Evolutionary conservation across 1,140 invertebrate species (phyloP).

Genomic region (Drosophila serrata): DNA sequence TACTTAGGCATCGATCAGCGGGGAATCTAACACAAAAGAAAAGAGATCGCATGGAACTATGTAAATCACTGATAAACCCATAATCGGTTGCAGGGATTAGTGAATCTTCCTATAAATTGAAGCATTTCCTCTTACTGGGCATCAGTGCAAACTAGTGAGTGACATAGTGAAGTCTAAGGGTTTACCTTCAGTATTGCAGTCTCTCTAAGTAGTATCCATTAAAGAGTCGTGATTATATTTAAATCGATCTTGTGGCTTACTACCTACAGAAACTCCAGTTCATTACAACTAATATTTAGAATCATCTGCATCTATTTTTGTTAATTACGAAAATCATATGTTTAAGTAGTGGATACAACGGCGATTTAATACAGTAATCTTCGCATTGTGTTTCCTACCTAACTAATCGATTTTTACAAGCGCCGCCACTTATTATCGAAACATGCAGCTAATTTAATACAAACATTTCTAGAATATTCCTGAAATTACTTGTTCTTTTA

Average conservation of each 20-base stretch:
- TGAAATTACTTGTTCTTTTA: too few species aligned
- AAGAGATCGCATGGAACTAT: not conserved
- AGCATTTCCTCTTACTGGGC: not conserved
- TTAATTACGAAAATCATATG: constrained; percentile 31
- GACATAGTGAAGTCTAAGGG: not conserved
- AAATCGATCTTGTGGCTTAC: constrained; percentile 60
- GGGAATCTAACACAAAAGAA: constrained; percentile 8
- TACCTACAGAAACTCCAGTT: constrained; percentile 47
- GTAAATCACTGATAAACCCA: constrained; percentile 4
- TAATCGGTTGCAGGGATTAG: not conserved
- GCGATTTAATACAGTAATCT: constrained; percentile 21
- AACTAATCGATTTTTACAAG: constrained; percentile 47
- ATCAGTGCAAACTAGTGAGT: constrained; percentile 14
- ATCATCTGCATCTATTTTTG: not conserved
- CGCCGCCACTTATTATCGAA: not conserved
- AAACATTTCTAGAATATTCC: not conserved
- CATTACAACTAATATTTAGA: not conserved
- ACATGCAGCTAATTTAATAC: not conserved
- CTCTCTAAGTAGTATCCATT: constrained; percentile 75
- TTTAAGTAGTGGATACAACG: constrained; percentile 78
- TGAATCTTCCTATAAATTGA: constrained; percentile 52
- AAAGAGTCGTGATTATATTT: constrained; percentile 43
- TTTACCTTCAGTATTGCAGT: not conserved
- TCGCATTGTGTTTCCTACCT: constrained; percentile 74
- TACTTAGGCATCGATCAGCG: constrained; percentile 26